Base-by-base conservation (phyloP, 2,113 vertebrate genomes). In the Alouatta palliata region DNA sequence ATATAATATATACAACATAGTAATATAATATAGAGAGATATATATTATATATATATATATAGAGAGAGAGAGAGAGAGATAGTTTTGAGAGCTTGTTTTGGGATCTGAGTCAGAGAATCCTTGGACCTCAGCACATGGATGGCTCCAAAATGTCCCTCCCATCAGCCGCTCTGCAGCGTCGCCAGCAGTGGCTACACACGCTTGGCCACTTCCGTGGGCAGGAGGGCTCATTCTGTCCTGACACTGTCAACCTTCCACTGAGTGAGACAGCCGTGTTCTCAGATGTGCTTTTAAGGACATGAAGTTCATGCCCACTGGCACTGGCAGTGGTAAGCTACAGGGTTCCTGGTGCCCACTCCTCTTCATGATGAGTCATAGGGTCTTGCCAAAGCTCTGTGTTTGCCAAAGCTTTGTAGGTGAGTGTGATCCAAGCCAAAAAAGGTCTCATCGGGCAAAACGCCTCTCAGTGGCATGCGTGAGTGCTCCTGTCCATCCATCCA, bases 401-500 rank as follows among this genome's bases (percentile, higher is more conserved):
- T 61, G 79, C 79, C 45, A 54, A 13, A 58, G 58, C 79, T 66
- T 45, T 75, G 30, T 21, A 1, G 35, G 21, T 37, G n/a, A 35
- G 61, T 23, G 52, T 71, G 73, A n/a, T 61, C 61, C 66, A 20
- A 20, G 40, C 91, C 76, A 35, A 61, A 37, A 47, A 66, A 73
- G 58, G 0, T 52, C 86, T 92, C 75, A 4, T 4, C 0, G 2
- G 40, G 35, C 5, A 11, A n/a, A 83, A 61, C 7, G 8, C 37
- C 45, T 80, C 23, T 8, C 35, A 7, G 8, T 80, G 56, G n/a
- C 52, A 4, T 27, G 8, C 8, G 1, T 1, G 11, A 56, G 52
- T 5, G 23, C 16, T 81, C 54, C 61, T 3, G 0, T 17, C n/a
- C 13, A 0, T 3, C 8, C 3, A 6, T 70, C 54, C 45, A 8